These are phyloP conservation scores for Pseudobourletiella spinata DNA, from an alignment of 1,140 invertebrate genomes.

Conservation along the genomic window DNA sequence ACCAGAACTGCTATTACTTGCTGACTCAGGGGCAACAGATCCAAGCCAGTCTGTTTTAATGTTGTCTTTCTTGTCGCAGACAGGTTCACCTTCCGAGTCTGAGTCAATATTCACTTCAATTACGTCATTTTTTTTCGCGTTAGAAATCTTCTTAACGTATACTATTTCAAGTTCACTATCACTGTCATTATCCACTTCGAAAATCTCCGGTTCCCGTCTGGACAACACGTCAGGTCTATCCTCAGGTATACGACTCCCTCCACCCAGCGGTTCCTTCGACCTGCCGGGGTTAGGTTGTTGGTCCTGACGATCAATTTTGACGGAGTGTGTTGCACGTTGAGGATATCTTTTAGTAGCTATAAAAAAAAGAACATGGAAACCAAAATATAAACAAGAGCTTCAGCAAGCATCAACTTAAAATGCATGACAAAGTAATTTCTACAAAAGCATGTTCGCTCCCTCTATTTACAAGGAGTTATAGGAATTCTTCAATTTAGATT, in stretches of 20 bases:
- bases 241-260: background rate
- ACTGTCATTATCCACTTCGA: background rate
- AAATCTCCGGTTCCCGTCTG: background rate
- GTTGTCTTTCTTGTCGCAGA: background rate
- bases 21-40: background rate
- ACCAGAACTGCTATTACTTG: background rate
- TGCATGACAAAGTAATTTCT: too few relatives aligned
- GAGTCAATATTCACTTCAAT: background rate
- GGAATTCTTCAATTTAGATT: too few relatives aligned
- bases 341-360: background rate
- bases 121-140: background rate
- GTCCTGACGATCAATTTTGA: constrained; percentile 5
- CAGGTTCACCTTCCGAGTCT: background rate
- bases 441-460: too few relatives aligned
- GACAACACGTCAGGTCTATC: background rate
- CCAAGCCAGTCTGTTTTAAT: background rate
- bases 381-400: too few relatives aligned
- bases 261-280: background rate
- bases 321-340: background rate
- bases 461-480: too few relatives aligned
- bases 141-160: background rate
- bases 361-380: background rate
- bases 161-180: background rate
- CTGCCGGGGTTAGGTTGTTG: background rate
- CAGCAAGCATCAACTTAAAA: too few relatives aligned